These are phyloP conservation scores for Dinocampus coccinellae DNA, from an alignment of 2,888 invertebrate genomes.

Conservation along the genomic window DNA sequence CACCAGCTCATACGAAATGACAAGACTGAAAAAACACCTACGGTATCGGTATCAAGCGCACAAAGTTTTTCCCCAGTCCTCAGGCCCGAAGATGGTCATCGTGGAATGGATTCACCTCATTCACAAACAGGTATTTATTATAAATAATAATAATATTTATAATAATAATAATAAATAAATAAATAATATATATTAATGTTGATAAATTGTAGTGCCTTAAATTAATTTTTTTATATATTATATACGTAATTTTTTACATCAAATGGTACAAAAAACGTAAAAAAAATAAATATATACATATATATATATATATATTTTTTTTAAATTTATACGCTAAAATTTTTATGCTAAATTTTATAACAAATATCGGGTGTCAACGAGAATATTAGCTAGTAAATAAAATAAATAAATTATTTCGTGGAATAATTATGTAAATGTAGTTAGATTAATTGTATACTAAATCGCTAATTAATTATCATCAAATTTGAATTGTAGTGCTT, in stretches of 20 bases:
- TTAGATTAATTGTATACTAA: constrained; percentile 18
- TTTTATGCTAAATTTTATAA: not conserved
- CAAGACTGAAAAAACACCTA: constrained; percentile 68
- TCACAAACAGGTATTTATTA: constrained; percentile 66
- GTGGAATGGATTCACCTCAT: constrained; percentile 68
- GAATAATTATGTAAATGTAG: not conserved
- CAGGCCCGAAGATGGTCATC: constrained; percentile 66
- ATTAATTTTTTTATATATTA: not conserved
- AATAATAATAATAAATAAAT: constrained; percentile 48
- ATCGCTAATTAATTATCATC: constrained; percentile 4
- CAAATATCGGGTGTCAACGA: not conserved
- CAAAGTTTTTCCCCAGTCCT: constrained; percentile 67
- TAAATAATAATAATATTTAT: constrained; percentile 58
- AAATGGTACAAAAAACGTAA: not conserved
- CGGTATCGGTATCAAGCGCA: constrained; percentile 67
- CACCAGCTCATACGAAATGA: constrained; percentile 68
- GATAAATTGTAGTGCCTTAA: constrained; percentile 7
- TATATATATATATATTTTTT: too few species aligned
- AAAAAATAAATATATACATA: too few species aligned
- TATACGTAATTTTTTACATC: too few species aligned
- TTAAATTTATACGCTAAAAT: not conserved
- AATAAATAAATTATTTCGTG: not conserved
- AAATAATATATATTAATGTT: constrained; percentile 10
- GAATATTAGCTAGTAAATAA: not conserved
- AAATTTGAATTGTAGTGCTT: constrained; percentile 10